Percentiles rank a stretch among this genome's conserved stretches.
phyloP scores from a whole-genome alignment of 37 sponge, comb jelly and placozoan species.

The Tethya wilhelma region DNA sequence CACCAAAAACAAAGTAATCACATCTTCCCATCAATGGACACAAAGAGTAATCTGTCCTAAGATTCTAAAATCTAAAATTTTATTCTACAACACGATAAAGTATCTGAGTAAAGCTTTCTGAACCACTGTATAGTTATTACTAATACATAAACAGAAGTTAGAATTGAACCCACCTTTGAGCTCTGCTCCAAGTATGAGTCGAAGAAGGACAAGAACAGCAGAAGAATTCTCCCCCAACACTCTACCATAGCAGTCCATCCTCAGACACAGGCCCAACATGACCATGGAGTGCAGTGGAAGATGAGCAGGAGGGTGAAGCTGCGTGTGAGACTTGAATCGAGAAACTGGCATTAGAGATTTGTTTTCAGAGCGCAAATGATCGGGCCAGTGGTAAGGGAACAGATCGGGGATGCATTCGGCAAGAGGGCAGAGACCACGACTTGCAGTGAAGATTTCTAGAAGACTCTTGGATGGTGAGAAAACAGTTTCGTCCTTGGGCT shows the following conservation, averaged over 20 bases:
- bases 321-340: constrained; percentile 8
- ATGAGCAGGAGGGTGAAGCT: constrained; percentile 19
- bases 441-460: constrained; percentile 46
- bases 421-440: constrained; percentile 34
- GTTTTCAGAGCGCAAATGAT: not conserved
- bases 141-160: not conserved
- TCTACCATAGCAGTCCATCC: constrained; percentile 33
- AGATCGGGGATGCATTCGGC: constrained; percentile 62
- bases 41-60: not conserved
- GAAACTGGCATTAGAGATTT: not conserved
- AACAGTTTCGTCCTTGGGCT: not conserved
- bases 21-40: not conserved
- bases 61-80: not conserved
- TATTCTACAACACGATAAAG: not conserved
- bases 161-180: constrained; percentile 9
- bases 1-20: not conserved
- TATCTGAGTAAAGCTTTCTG: not conserved
- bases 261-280: constrained; percentile 67
- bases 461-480: not conserved
- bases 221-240: constrained; percentile 26
- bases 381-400: constrained; percentile 60
- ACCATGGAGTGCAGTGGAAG: constrained; percentile 66
- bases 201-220: constrained; percentile 33
- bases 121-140: not conserved
- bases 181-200: constrained; percentile 68